Conservation (phyloP, 2,888 invertebrate genomes). For the Synergus umbraculus region DNA sequence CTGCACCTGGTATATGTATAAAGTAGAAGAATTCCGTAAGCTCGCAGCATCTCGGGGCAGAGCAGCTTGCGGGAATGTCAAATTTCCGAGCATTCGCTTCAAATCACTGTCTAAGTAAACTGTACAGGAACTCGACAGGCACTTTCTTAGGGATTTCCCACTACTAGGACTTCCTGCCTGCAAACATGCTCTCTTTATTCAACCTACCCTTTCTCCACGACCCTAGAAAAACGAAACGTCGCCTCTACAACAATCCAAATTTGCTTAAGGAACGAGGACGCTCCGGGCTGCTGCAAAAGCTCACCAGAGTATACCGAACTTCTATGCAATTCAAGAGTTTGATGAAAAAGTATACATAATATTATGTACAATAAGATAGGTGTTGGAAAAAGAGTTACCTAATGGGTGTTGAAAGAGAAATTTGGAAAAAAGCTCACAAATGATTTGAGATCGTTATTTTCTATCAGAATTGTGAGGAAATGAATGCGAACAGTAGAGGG, state of each 20-base stretch:
- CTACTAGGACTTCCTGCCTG: slow-evolving; percentile 35
- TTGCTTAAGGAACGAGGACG: slow-evolving; percentile 23
- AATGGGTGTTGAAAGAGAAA: background rate
- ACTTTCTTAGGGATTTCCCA: slow-evolving; percentile 53
- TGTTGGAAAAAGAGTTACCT: no score
- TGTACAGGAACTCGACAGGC: slow-evolving; percentile 60
- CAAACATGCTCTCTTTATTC: slow-evolving; percentile 27
- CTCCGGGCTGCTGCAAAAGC: slow-evolving; percentile 16
- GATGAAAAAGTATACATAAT: slow-evolving; percentile 32
- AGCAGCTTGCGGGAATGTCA: slow-evolving; percentile 66
- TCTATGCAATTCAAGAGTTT: slow-evolving; percentile 35
- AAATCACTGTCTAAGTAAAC: slow-evolving; percentile 70
- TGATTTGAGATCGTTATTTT: background rate
- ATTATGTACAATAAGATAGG: background rate
- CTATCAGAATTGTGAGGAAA: background rate
- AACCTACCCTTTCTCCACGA: background rate
- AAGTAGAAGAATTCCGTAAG: slow-evolving; percentile 8
- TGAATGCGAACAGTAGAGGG: slow-evolving; percentile 8
- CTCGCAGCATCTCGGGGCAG: slow-evolving; percentile 40
- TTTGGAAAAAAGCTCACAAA: background rate
- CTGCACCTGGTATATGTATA: slow-evolving; percentile 11
- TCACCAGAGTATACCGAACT: slow-evolving; percentile 6
- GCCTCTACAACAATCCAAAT: slow-evolving; percentile 14
- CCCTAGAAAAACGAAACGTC: background rate
- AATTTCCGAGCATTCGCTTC: slow-evolving; percentile 70